Conservation (phyloP, 2,113 vertebrate species). For the Myanophis thanlyinensis region DNA sequence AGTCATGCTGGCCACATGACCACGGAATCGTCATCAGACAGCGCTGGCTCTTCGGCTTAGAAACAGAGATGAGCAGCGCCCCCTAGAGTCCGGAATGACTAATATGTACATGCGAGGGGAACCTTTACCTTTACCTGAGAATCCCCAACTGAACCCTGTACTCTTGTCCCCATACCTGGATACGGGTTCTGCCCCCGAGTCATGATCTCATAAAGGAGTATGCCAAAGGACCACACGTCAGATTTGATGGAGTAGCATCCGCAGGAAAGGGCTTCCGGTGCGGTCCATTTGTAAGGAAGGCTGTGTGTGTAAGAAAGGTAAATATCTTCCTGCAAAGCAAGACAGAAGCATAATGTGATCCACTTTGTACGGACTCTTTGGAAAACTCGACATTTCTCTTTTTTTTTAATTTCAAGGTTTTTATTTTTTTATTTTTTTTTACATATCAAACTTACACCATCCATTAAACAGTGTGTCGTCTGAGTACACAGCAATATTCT, state of each 20-base stretch:
- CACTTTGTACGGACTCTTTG: neutral
- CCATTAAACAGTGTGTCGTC: too few relatives aligned
- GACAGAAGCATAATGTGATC: neutral
- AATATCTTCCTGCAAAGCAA: slow-evolving; percentile 73
- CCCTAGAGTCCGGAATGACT: too few relatives aligned
- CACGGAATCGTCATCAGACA: too few relatives aligned
- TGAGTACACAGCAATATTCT: too few relatives aligned
- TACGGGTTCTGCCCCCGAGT: slow-evolving; percentile 74
- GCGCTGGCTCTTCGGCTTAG: too few relatives aligned
- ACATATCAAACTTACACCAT: too few relatives aligned
- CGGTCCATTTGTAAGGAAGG: slow-evolving; percentile 82
- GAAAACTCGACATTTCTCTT: neutral
- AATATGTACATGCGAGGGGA: too few relatives aligned
- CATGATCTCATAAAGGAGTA: slow-evolving; percentile 81
- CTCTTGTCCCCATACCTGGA: slow-evolving; percentile 67
- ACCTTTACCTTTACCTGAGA: too few relatives aligned
- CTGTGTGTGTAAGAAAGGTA: slow-evolving; percentile 72
- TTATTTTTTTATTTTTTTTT: too few relatives aligned
- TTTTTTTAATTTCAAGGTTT: too few relatives aligned
- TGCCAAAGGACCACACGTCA: slow-evolving; percentile 80
- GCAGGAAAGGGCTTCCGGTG: slow-evolving; percentile 76
- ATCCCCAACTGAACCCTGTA: neutral
- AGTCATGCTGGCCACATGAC: too few relatives aligned
- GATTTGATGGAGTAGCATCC: slow-evolving; percentile 79
- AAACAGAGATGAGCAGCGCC: too few relatives aligned